Evolutionary conservation across 2,113 vertebrate genomes (phyloP), one percentile per base, ranked within the genome.

Genomic region (Pseudorhombus dupliciocellatus): DNA sequence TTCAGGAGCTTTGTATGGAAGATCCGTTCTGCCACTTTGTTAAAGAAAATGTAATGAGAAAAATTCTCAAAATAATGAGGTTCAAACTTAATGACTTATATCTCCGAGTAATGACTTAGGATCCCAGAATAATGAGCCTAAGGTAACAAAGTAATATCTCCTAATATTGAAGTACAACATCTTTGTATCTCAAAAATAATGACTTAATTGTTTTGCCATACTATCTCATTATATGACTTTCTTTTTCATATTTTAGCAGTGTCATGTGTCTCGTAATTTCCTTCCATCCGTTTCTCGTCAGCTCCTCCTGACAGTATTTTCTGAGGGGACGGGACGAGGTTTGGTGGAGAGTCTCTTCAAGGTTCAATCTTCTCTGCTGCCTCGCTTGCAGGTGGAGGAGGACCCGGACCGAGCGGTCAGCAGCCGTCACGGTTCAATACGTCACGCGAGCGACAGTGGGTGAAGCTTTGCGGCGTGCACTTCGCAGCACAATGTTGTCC

Each of bases 401-500:
- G 50, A 69, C 53, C 44, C n/a, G 4, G 18, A 42, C 60, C 65
- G 53, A 58, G 68, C 61, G 34, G 28, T 18, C 51, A 37, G 46
- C 14, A 4, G 20, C 55, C 69, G 55, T 69, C 62, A 64, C 55
- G 40, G 44, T 61, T 85, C 75, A 73, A 53, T 54, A 73, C 77
- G 73, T 73, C 66, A 63, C 64, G 75, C 30, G 1, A 54, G 30
- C n/a, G 46, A 56, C 56, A 24, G 12, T 16, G 61, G 77, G 40
- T 28, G 5, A 51, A 28, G 71, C 54, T 74, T 48, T 59, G 55
- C 15, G n/a, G 55, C 69, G 66, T 48, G 62, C 52, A 24, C 30
- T 61, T 28, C 66, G 72, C 54, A 44, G 30, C 28, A 53, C 18
- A 69, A 42, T 18, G 0, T 14, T 28, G 24, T 30, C 15, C 18